Percentiles rank a stretch among this genome's conserved stretches.
phyloP scores from a whole-genome alignment of 2,797 vertebrate species.

The Sebastes ruberrimus region DNA sequence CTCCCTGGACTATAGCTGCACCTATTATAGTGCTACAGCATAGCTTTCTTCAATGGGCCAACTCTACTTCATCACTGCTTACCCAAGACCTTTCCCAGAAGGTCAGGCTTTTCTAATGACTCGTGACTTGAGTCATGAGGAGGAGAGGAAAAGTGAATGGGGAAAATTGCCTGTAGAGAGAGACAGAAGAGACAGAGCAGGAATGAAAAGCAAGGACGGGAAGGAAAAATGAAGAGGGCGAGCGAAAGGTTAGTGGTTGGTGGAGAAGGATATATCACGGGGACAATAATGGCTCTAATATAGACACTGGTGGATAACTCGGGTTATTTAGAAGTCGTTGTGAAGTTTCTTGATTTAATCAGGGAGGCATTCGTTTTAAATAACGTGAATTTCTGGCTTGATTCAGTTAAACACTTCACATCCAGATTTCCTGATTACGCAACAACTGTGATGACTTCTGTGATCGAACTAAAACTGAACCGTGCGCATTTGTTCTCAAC shows the following conservation, averaged over 20 bases:
- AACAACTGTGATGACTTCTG: not conserved
- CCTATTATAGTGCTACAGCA: slow-evolving; percentile 77
- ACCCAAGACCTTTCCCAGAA: slow-evolving; percentile 81
- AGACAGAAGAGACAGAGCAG: slow-evolving; percentile 47
- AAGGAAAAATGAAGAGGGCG: slow-evolving; percentile 40
- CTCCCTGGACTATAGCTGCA: slow-evolving; percentile 78
- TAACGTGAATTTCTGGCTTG: not conserved
- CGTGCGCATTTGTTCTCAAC: not conserved
- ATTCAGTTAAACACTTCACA: not conserved
- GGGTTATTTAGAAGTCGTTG: slow-evolving; percentile 12
- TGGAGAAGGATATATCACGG: slow-evolving; percentile 29
- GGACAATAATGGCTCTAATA: slow-evolving; percentile 20
- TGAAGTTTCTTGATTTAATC: slow-evolving; percentile 24
- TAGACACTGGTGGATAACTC: slow-evolving; percentile 9
- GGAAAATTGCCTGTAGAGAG: slow-evolving; percentile 66
- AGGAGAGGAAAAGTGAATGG: slow-evolving; percentile 64
- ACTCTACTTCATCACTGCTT: slow-evolving; percentile 81
- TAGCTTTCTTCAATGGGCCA: slow-evolving; percentile 72
- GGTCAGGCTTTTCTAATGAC: slow-evolving; percentile 84
- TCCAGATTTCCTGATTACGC: not conserved
- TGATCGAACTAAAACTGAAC: not conserved
- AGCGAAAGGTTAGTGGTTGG: slow-evolving; percentile 40
- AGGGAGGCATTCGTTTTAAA: not conserved
- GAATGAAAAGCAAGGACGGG: slow-evolving; percentile 61
- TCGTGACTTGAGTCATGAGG: slow-evolving; percentile 80